Base-by-base conservation (phyloP, 2,797 vertebrate genomes). In the Sylvia borin region DNA sequence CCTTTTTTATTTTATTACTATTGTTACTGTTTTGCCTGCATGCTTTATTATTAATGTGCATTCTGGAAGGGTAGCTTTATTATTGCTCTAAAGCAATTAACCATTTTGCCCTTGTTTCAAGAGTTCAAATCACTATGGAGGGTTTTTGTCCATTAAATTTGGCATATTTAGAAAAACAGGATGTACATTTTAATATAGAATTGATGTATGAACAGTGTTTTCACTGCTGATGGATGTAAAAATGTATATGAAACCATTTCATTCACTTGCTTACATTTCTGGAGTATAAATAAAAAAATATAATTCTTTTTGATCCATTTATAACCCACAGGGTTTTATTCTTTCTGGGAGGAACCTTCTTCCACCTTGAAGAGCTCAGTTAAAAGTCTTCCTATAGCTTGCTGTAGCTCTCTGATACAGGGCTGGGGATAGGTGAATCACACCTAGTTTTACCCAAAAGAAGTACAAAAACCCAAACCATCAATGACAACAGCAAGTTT, bases 271-370 rank as follows among this genome's bases (percentile, higher is more conserved):
- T 79, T 98, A 98, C 97, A 97, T 98, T 98, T 98, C 97, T 98
- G 97, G 98, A 98, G 95, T 98, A 98, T 98, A 98, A 98, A 98
- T 98, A 98, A 98, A 98, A 98, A 98, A 97, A 71, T 98, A 95
- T 98, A 97, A 98, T 97, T 98, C 98, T 98, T 98, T 98, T 97
- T 97, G 97, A 98, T 97, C 97, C 97, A 98, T 98, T 98, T 98
- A 98, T 97, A 98, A 97, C 97, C 97, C 97, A 95, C 96, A 98
- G 96, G 97, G 92, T 95, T 98, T 97, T 97, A 95, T 98, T 98
- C 76, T 97, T 97, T 97, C 80, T 53, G 77, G 95, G 94, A 98
- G 92, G 93, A 96, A 62, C 57, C 83, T 96, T 96, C 92, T 97
- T 96, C 84, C 83, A 85, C 67, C 38, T 77, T 91, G 47, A 93